phyloP scores from a whole-genome alignment of 2,113 vertebrate genomes.

The Eonycteris spelaea region DNA sequence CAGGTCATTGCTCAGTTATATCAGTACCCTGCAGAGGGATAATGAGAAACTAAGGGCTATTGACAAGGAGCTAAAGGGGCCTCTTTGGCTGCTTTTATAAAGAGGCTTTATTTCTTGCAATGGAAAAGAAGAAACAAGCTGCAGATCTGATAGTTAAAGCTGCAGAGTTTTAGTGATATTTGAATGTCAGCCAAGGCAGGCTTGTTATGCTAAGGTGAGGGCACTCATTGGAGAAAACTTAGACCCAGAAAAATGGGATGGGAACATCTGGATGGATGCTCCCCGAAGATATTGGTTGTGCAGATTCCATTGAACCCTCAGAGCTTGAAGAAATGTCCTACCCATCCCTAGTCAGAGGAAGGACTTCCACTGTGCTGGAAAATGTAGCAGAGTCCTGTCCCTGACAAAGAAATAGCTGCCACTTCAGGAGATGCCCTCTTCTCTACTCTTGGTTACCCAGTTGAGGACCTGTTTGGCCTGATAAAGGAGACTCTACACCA shows the following conservation, averaged over 20 bases:
- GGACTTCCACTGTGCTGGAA: not conserved
- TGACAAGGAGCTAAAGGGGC: not conserved
- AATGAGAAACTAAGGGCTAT: not conserved
- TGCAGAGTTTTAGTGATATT: not conserved
- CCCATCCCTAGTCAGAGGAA: not conserved
- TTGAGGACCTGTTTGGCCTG: not conserved
- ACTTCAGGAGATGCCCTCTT: not conserved
- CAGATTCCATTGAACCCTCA: not conserved
- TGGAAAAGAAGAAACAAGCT: not conserved
- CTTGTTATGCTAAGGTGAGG: not conserved
- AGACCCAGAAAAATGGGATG: not conserved
- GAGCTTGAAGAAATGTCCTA: not conserved
- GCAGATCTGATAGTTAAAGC: not conserved
- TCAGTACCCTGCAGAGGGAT: not conserved
- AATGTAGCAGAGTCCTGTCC: not conserved
- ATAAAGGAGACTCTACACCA: not conserved
- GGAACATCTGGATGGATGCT: not conserved
- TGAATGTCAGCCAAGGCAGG: not conserved
- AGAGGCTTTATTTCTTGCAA: not conserved
- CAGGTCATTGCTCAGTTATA: not conserved
- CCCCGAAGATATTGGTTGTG: not conserved
- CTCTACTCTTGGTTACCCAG: not conserved
- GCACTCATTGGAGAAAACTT: not conserved
- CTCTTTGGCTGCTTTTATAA: not conserved
- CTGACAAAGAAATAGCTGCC: not conserved